These are phyloP conservation scores for Hyppa rectilinea DNA, from an alignment of 2,888 invertebrate genomes.

Conservation along the genomic window DNA sequence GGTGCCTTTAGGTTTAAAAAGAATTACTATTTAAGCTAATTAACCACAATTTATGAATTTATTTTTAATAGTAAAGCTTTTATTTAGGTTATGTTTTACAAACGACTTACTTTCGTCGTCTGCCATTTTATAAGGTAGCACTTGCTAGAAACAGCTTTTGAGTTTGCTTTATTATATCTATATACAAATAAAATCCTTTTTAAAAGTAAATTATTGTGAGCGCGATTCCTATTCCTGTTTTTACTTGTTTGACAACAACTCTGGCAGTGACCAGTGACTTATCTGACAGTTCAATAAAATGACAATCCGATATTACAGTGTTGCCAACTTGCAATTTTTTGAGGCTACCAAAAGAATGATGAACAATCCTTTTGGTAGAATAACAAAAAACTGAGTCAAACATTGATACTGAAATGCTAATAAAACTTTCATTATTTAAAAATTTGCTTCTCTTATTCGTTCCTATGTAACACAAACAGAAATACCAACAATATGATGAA, in stretches of 20 bases:
- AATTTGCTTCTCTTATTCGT: no score
- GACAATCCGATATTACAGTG: no score
- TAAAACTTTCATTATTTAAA: no score
- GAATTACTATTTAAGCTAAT: not conserved
- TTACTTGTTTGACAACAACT: constrained; percentile 43
- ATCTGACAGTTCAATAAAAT: not conserved
- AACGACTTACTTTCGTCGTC: constrained; percentile 83
- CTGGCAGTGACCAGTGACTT: not conserved
- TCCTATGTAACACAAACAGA: no score
- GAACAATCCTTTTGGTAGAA: not conserved
- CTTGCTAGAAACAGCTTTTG: not conserved
- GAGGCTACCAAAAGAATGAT: not conserved
- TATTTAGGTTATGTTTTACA: constrained; percentile 64
- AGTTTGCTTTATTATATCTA: not conserved
- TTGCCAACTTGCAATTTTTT: not conserved
- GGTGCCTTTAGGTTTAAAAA: not conserved
- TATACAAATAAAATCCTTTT: not conserved
- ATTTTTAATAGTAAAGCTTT: not conserved
- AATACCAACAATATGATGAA: no score
- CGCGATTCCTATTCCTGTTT: not conserved
- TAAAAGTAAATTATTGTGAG: rapidly evolving
- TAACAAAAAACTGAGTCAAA: not conserved
- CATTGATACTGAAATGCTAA: no score
- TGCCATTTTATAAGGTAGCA: constrained; percentile 69
- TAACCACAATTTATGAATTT: not conserved